Conservation (phyloP, 2,113 vertebrate genomes). For the Labeo catla region DNA sequence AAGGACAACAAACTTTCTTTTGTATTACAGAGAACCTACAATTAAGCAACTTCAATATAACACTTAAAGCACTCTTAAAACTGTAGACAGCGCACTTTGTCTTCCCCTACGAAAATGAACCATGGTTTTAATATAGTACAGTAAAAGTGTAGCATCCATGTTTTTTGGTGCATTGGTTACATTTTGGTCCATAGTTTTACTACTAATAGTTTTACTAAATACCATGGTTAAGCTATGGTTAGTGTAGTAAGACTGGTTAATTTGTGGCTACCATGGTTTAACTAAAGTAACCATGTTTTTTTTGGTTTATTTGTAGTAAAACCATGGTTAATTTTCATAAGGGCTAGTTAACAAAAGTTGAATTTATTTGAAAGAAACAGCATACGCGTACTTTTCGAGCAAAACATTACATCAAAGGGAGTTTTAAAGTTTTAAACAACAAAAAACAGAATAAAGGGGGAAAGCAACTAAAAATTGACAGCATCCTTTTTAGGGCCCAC, state of each 20-base stretch:
- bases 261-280: no score
- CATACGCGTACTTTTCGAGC: background rate
- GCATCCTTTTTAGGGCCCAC: background rate
- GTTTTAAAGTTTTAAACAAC: background rate
- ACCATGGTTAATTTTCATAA: no score
- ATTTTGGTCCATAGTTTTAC: no score
- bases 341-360: background rate
- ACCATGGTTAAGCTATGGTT: no score
- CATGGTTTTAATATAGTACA: no score
- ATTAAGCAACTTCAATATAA: background rate
- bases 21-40: background rate
- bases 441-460: background rate
- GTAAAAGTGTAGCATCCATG: no score
- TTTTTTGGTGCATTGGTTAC: no score
- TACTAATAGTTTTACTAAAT: no score
- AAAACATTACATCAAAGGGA: background rate
- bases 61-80: background rate
- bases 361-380: background rate
- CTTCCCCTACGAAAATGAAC: background rate
- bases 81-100: background rate
- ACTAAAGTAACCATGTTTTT: no score
- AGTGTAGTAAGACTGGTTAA: no score
- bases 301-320: no score
- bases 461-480: background rate
- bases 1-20: background rate